Base-by-base conservation (phyloP, 2,797 vertebrate genomes). In the Parotocinclus haroldoi region DNA sequence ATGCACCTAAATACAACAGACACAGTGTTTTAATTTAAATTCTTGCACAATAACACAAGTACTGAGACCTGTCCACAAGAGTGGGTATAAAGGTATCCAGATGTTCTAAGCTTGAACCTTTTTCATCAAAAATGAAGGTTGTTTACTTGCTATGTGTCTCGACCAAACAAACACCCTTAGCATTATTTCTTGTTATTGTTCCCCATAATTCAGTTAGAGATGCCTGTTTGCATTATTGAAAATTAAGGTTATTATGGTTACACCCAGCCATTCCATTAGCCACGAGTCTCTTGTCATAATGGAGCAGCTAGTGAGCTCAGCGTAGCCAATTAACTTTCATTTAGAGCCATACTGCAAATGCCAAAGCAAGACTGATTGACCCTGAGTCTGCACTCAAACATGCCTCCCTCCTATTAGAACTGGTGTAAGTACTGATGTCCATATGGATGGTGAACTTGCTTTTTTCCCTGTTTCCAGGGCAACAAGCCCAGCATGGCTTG, bases 281-380 rank as follows among this genome's bases (percentile, higher is more conserved):
- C 13, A 46, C 39, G 48, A 64, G 58, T 55, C 60, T 71, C 68
- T 67, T 61, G 36, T 66, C 62, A 60, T 75, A 72, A 74, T 73
- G 52, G 73, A 73, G 66, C 61, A 46, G 68, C 72, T 66, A 55
- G 55, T 8, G 58, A 65, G 74, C 62, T 55, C 63, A 63, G 58
- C 57, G 68, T 36, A 55, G 67, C 65, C 72, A 76, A 77, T 80
- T 78, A 76, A 62, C 64, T 61, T 59, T 72, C 51, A 69, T 71
- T 77, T 74, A 68, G 58, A 62, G 55, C 61, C 74, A 75, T 71
- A 71, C 65, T 71, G 66, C 71, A 74, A 78, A 74, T 78, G 76
- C 68, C 66, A 74, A 65, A 46, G 54, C 49, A 62, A 72, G 73
- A 74, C 63, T 53, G 56, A 74, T 65, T 72, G 76, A 76, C 71